Evolutionary conservation across 1,140 invertebrate species (phyloP).

Genomic region (Alviniconcha marisindica): DNA sequence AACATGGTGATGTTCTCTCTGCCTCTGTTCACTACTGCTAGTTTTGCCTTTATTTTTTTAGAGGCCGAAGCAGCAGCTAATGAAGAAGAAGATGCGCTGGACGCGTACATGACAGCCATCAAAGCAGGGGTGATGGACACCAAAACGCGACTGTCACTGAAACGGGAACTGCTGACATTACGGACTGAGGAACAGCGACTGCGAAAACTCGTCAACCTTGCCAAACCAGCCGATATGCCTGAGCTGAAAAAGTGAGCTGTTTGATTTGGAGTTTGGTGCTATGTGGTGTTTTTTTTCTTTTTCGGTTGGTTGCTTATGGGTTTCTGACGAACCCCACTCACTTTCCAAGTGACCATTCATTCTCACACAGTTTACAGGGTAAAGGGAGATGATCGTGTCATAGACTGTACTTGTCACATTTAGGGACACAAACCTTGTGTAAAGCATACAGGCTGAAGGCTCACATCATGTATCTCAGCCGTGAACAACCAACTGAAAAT

Average conservation of each 20-base stretch:
- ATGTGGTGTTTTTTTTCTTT: not conserved
- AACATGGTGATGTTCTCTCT: no score
- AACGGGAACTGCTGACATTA: conserved; percentile 82
- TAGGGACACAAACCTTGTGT: no score
- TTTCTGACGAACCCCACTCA: not conserved
- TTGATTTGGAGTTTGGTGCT: not conserved
- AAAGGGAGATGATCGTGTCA: not conserved
- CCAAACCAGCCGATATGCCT: conserved; percentile 80
- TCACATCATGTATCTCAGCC: no score
- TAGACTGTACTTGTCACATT: no score
- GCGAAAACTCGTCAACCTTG: conserved; percentile 86
- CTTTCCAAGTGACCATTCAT: not conserved
- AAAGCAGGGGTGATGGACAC: conserved; percentile 74
- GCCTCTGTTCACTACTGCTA: no score
- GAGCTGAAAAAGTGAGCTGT: conserved; percentile 53
- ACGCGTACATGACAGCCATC: conserved; percentile 76
- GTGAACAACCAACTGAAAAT: no score
- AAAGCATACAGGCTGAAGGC: no score
- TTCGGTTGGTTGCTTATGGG: not conserved
- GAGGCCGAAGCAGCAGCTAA: conserved; percentile 61
- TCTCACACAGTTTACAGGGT: not conserved
- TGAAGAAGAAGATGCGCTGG: conserved; percentile 74
- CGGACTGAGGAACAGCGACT: conserved; percentile 83
- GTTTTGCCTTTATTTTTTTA: conserved; percentile 31
- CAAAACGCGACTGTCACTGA: conserved; percentile 73